Conservation (phyloP, 2,113 vertebrate genomes). For the Lepidothrix coronata region DNA sequence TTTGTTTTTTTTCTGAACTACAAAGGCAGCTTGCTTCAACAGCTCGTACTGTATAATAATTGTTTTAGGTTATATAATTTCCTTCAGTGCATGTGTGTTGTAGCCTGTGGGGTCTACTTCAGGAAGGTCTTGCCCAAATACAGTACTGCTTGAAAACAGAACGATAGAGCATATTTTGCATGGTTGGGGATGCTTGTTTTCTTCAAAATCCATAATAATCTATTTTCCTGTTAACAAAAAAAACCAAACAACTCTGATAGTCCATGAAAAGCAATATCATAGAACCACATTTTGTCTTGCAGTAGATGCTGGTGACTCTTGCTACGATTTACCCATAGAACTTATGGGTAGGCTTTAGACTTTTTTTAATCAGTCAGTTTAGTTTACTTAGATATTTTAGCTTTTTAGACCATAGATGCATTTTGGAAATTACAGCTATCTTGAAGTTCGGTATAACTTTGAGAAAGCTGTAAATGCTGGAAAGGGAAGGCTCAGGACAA, state of each 20-base stretch:
- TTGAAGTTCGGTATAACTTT: background rate
- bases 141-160: background rate
- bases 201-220: background rate
- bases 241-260: background rate
- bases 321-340: background rate
- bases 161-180: background rate
- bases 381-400: background rate
- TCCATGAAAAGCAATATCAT: background rate
- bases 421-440: background rate
- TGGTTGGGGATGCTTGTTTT: background rate
- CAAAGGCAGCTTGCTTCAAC: background rate
- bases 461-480: background rate
- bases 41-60: background rate
- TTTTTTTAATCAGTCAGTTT: background rate
- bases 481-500: background rate
- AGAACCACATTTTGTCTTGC: background rate
- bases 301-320: background rate
- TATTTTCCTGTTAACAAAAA: background rate
- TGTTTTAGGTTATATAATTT: background rate
- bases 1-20: background rate
- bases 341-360: fast-evolving
- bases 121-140: background rate
- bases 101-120: background rate
- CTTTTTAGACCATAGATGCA: background rate
- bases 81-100: fast-evolving